Evolutionary conservation across 2,888 invertebrate genomes (phyloP).

Genomic region (Catocala nupta): DNA sequence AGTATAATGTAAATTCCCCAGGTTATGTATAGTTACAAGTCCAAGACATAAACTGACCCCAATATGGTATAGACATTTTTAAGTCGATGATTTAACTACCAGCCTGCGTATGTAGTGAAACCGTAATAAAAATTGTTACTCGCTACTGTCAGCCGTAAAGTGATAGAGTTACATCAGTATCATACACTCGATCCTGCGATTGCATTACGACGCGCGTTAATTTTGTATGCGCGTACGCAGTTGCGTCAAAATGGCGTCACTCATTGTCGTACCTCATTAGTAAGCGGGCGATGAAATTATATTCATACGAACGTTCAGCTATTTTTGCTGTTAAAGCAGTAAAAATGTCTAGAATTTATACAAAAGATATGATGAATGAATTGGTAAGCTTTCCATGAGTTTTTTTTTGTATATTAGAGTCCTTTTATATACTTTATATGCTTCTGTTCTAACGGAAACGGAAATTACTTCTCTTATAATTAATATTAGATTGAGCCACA

Average conservation of each 20-base stretch:
- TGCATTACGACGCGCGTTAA: slow-evolving; percentile 32
- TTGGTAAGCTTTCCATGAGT: too few species aligned
- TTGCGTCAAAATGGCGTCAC: slow-evolving; percentile 41
- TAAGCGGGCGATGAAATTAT: slow-evolving; percentile 37
- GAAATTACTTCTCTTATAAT: too few species aligned
- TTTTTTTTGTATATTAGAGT: too few species aligned
- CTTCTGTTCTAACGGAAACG: too few species aligned
- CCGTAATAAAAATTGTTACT: background rate
- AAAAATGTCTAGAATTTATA: slow-evolving; percentile 1
- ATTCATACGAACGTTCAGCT: slow-evolving; percentile 40
- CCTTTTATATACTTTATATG: too few species aligned
- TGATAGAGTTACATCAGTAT: slow-evolving; percentile 19
- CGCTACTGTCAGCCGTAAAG: background rate
- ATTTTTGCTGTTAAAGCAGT: slow-evolving; percentile 25
- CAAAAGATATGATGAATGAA: too few species aligned
- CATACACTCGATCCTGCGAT: slow-evolving; percentile 14
- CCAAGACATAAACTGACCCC: too few species aligned
- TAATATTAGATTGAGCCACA: too few species aligned
- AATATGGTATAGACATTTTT: background rate
- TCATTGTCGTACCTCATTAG: slow-evolving; percentile 48
- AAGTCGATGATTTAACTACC: background rate
- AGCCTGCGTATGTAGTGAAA: background rate
- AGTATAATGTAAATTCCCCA: too few species aligned
- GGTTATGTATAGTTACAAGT: too few species aligned
- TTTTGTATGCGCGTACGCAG: slow-evolving; percentile 43